These are phyloP conservation scores for Bruchidius siliquastri DNA, from an alignment of 2,888 invertebrate genomes.

Conservation along the genomic window DNA sequence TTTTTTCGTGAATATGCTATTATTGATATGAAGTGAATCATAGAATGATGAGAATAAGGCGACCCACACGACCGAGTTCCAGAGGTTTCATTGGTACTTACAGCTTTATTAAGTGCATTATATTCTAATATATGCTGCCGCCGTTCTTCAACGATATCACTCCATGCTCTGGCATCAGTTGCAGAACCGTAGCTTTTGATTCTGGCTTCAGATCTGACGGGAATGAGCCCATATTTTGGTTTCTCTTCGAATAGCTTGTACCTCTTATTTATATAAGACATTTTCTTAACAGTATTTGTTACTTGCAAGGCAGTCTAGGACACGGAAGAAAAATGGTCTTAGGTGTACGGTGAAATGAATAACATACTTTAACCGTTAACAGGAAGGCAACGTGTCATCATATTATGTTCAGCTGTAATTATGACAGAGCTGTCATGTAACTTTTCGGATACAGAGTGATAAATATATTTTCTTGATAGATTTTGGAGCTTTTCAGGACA, in stretches of 20 bases:
- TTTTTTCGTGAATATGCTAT: too few species aligned
- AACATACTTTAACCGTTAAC: not conserved
- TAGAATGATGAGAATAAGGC: too few species aligned
- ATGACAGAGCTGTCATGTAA: not conserved
- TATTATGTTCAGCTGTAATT: not conserved
- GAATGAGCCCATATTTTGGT: constrained; percentile 4
- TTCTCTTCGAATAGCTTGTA: constrained; percentile 10
- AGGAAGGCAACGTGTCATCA: not conserved
- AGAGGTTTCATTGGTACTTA: constrained; percentile 4
- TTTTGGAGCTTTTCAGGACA: too few species aligned
- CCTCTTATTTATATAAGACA: constrained; percentile 17
- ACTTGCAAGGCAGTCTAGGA: not conserved
- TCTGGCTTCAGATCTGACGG: constrained; percentile 50
- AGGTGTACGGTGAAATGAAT: not conserved
- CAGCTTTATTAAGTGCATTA: constrained; percentile 21
- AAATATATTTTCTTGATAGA: too few species aligned
- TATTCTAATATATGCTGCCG: constrained; percentile 54
- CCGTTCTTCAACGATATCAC: constrained; percentile 52
- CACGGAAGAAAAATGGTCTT: not conserved
- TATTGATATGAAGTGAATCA: too few species aligned
- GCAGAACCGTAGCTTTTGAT: constrained; percentile 54
- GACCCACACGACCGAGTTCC: too few species aligned
- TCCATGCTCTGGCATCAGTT: constrained; percentile 57
- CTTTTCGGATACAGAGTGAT: not conserved
- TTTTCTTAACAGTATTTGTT: constrained; percentile 3